Conservation (phyloP, 2,888 invertebrate species). For the Eupeodes latifasciatus region DNA sequence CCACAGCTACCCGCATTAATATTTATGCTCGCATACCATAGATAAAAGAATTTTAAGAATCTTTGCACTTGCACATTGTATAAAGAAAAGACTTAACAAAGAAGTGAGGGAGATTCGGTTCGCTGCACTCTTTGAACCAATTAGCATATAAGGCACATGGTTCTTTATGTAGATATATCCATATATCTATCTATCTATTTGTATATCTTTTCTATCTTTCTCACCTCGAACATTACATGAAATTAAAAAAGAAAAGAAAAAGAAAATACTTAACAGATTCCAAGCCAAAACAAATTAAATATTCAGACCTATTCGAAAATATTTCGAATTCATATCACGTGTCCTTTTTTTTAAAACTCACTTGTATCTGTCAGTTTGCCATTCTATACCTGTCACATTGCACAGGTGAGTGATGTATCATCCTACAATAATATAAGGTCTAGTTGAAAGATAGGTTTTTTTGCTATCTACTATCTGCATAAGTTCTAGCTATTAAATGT, state of each 20-base stretch:
- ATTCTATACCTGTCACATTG: conserved; percentile 25
- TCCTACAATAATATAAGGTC: not conserved
- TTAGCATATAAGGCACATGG: conserved; percentile 53
- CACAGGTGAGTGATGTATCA: conserved; percentile 39
- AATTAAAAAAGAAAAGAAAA: not conserved
- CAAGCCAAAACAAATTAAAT: not conserved
- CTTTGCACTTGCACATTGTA: not conserved
- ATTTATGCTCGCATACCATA: not conserved
- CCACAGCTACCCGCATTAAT: not conserved
- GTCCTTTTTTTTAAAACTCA: conserved; percentile 21
- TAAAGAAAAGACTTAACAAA: not conserved
- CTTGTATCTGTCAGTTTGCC: conserved; percentile 29
- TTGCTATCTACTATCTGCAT: not conserved
- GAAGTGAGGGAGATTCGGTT: conserved; percentile 66
- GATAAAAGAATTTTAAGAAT: not conserved
- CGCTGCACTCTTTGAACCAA: conserved; percentile 59
- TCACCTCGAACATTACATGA: conserved; percentile 53
- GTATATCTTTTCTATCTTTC: conserved; percentile 13
- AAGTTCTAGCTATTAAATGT: not conserved
- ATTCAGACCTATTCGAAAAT: not conserved
- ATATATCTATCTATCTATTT: not conserved
- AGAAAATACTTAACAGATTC: not conserved
- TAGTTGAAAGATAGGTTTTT: too few species aligned
- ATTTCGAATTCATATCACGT: conserved; percentile 56
- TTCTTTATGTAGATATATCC: not conserved